A percentile compares a stretch with the other conserved stretches of the same genome.
Conservation (phyloP, 2,888 invertebrate species). For the Idaea dimidiata region DNA sequence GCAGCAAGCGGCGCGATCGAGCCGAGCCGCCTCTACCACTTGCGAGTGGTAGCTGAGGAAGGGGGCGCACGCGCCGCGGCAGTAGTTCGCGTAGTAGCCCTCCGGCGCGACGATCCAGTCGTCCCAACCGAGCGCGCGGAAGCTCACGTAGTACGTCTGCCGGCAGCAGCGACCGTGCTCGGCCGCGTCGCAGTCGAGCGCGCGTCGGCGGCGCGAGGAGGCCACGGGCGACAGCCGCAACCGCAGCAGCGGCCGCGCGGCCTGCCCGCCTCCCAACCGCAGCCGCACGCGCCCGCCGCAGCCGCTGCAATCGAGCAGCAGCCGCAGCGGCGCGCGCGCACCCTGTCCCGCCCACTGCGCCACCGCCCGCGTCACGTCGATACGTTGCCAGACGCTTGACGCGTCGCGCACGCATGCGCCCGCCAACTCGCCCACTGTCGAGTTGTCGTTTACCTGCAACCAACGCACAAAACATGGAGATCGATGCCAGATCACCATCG, state of each 20-base stretch:
- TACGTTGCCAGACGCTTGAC: conserved; percentile 91
- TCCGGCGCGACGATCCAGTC: conserved; percentile 96
- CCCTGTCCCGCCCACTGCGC: conserved; percentile 83
- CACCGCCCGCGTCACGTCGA: conserved; percentile 90
- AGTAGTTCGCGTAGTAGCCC: conserved; percentile 96
- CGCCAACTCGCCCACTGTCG: conserved; percentile 76
- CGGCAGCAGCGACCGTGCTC: conserved; percentile 86
- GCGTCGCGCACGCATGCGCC: conserved; percentile 77
- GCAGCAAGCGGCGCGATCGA: conserved; percentile 95
- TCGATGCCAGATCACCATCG: no score
- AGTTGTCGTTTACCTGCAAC: conserved; percentile 77
- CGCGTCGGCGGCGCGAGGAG: conserved; percentile 86
- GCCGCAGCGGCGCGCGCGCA: conserved; percentile 82
- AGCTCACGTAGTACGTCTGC: conserved; percentile 94
- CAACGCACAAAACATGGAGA: no score
- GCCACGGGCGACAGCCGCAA: conserved; percentile 87
- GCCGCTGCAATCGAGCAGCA: conserved; percentile 92
- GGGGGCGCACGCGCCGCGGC: conserved; percentile 93
- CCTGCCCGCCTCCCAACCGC: conserved; percentile 78
- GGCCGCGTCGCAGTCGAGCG: conserved; percentile 89
- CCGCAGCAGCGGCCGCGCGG: conserved; percentile 91
- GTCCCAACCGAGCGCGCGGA: conserved; percentile 95
- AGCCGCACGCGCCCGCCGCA: conserved; percentile 88
- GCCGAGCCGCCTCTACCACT: conserved; percentile 93
- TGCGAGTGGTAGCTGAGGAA: conserved; percentile 94